Base-by-base conservation (phyloP, 2,888 invertebrate genomes). In the Idaea aversata region DNA sequence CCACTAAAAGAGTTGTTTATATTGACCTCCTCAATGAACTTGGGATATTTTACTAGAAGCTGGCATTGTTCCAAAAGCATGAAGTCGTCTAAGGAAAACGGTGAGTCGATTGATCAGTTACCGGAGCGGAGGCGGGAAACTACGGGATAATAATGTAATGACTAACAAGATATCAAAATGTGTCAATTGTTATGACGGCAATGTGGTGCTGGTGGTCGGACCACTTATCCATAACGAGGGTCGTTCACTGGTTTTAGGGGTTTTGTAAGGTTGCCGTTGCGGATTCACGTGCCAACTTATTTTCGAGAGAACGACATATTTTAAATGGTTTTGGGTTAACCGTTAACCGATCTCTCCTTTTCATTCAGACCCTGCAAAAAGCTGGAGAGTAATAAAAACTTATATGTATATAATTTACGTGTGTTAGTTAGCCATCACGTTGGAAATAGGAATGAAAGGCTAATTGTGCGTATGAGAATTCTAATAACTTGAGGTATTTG, bases 11-110 rank as follows among this genome's bases (percentile, higher is more conserved):
- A 76, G 72, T 76, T 79, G 75, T 77, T 75, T 67, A 70, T 74
- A 77, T 78, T 77, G 80, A 78, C 75, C 77, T 81, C 79, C 79
- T 85, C 82, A 84, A 84, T 87, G 87, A 85, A 87, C 85, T 85
- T 84, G 84, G 79, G 76, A 77, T 77, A 77, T 82, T 79, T 80
- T 78, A 78, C 80, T 82, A 80, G 79, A 75, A 69, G 70, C 77
- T 86, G 87, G 87, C 86, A 83, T 62, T 38, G 70, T 64, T 80
- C 85, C 87, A 87, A 83, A 75, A 75, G 74, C 72, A 75, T 75
- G 74, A 74, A 76, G 72, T 66, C 65, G 75, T 73, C 76, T 78
- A 78, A 79, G 76, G 76, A 79, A 79, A 77, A 75, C 75, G 76
- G 74, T 73, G 72, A 75, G 75, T 72, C 69, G 77, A 78, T 79